Evolutionary conservation across 2,113 vertebrate genomes (phyloP).

Genomic region (Corvus hawaiiensis): DNA sequence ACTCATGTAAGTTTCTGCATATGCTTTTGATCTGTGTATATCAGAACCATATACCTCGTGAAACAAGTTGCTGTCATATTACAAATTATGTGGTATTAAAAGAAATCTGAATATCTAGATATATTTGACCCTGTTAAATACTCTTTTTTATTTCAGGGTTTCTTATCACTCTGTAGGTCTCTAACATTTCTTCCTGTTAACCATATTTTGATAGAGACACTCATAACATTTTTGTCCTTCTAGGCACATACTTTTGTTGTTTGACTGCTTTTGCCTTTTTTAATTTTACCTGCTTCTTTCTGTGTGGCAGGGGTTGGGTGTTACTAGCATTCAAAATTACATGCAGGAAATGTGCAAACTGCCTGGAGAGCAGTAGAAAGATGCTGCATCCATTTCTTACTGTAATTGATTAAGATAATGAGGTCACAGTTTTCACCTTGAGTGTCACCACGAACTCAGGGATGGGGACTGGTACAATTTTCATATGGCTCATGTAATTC

Average conservation of each 20-base stretch:
- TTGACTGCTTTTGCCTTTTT: not conserved
- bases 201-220: not conserved
- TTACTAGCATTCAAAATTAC: not conserved
- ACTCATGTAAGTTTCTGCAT: not conserved
- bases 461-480: not conserved
- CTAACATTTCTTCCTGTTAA: not conserved
- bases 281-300: not conserved
- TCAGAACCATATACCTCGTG: not conserved
- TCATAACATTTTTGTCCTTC: not conserved
- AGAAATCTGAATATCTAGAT: not conserved
- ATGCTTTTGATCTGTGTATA: not conserved
- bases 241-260: not conserved
- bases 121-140: not conserved
- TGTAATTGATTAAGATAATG: not conserved
- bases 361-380: not conserved
- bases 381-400: not conserved
- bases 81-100: not conserved
- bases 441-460: not conserved
- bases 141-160: not conserved
- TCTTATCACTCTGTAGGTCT: not conserved
- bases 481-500: not conserved
- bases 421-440: not conserved
- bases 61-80: not conserved
- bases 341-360: not conserved
- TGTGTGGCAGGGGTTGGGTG: not conserved